Conservation (phyloP, 2,888 invertebrate genomes). For the Zonitis immaculata region DNA sequence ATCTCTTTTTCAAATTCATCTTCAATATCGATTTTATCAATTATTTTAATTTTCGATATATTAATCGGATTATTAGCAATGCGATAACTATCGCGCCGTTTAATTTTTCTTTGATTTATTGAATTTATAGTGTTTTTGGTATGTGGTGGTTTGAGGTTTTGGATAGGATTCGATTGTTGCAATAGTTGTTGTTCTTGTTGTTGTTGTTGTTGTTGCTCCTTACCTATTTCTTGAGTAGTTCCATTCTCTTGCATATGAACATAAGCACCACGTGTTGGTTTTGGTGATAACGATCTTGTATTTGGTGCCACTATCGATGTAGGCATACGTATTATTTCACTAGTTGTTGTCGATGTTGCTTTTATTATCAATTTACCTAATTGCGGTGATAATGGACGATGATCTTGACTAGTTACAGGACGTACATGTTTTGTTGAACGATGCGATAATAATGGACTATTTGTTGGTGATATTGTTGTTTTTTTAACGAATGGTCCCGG, state of each 20-base stretch:
- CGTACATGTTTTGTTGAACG: slow-evolving; percentile 47
- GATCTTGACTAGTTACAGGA: slow-evolving; percentile 41
- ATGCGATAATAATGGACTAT: slow-evolving; percentile 51
- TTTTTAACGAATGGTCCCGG: slow-evolving; percentile 82
- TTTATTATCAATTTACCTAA: slow-evolving; percentile 56
- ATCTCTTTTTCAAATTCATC: slow-evolving; percentile 55
- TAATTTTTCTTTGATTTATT: slow-evolving; percentile 52
- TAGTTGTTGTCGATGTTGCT: slow-evolving; percentile 45
- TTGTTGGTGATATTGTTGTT: slow-evolving; percentile 44
- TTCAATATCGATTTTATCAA: slow-evolving; percentile 29
- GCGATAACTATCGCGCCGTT: slow-evolving; percentile 80
- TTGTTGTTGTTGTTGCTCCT: slow-evolving; percentile 42
- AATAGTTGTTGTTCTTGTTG: slow-evolving; percentile 3
- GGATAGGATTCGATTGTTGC: slow-evolving; percentile 17
- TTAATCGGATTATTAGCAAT: slow-evolving; percentile 71
- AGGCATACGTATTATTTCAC: slow-evolving; percentile 58
- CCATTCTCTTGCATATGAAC: slow-evolving; percentile 66
- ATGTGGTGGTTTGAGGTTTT: slow-evolving; percentile 29
- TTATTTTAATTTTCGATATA: slow-evolving; percentile 61
- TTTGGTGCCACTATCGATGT: slow-evolving; percentile 60
- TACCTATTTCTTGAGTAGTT: slow-evolving; percentile 65
- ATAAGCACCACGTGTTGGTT: slow-evolving; percentile 58
- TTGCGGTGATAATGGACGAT: slow-evolving; percentile 58
- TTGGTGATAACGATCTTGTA: slow-evolving; percentile 46
- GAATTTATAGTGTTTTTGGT: slow-evolving; percentile 21